A percentile compares a stretch with the other conserved stretches of the same genome.
Conservation (phyloP, 2,888 invertebrate species). For the Microchrysa polita region DNA sequence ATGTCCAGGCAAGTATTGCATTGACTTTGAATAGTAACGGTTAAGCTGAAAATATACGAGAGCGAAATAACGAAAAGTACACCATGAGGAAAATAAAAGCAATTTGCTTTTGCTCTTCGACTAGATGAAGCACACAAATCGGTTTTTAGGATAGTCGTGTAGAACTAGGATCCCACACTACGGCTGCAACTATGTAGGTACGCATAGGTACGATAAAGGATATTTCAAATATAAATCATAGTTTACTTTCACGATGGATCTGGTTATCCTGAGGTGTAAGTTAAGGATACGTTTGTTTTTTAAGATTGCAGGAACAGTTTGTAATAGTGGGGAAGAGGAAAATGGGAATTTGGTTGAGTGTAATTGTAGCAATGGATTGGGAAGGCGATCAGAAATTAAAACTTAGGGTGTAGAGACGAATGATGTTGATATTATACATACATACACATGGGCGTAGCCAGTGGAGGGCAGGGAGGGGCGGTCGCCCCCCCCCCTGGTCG, state of each 20-base stretch:
- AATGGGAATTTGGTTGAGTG: no score
- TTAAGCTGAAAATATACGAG: slow-evolving; percentile 1
- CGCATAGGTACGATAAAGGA: slow-evolving; percentile 4
- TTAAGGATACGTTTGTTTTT: neutral
- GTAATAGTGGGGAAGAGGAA: neutral
- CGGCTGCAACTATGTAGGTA: no score
- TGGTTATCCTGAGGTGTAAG: neutral
- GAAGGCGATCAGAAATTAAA: no score
- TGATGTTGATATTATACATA: no score
- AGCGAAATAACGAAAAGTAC: neutral
- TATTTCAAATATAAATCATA: slow-evolving; percentile 18
- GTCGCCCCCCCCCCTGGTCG: no score
- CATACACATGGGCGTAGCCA: no score
- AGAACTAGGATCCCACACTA: neutral
- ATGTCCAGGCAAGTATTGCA: slow-evolving; percentile 29
- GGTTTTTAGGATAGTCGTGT: neutral
- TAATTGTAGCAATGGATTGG: no score
- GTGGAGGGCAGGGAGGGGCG: no score
- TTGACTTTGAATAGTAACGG: slow-evolving; percentile 20
- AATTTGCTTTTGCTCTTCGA: neutral
- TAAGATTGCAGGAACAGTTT: neutral
- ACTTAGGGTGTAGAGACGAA: no score
- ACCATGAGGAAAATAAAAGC: neutral
- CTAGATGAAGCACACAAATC: slow-evolving; percentile 13
- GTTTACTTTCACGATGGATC: neutral